These are phyloP conservation scores for Temnothorax ravouxi DNA, from an alignment of 2,888 invertebrate genomes.

Conservation along the genomic window DNA sequence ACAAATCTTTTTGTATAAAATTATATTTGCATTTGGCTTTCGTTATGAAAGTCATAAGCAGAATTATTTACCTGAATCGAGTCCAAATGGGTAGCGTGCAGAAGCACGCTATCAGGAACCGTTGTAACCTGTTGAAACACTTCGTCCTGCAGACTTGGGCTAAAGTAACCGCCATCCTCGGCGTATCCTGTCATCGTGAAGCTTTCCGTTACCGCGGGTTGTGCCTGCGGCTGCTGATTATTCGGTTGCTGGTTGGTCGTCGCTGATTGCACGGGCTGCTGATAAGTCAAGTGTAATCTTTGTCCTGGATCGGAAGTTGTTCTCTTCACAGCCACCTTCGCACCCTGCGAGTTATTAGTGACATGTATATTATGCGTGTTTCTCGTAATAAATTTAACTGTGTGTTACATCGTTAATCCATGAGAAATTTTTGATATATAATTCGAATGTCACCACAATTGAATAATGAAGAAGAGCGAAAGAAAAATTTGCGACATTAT, in stretches of 20 bases:
- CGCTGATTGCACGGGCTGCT: slow-evolving; percentile 80
- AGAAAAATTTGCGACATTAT: neutral
- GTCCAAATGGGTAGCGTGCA: slow-evolving; percentile 90
- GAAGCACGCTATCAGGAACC: slow-evolving; percentile 90
- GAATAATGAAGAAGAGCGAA: neutral
- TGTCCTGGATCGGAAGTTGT: slow-evolving; percentile 92
- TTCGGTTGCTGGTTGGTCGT: slow-evolving; percentile 71
- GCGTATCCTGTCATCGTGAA: slow-evolving; percentile 85
- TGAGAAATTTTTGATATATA: neutral
- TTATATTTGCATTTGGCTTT: neutral
- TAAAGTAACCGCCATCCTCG: slow-evolving; percentile 86
- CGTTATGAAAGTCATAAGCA: neutral
- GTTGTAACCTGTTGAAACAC: slow-evolving; percentile 90
- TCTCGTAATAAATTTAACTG: neutral
- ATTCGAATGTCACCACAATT: neutral
- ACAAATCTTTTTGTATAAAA: neutral
- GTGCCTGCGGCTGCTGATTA: slow-evolving; percentile 77
- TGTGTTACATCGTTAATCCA: neutral
- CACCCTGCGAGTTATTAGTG: slow-evolving; percentile 79
- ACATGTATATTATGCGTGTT: neutral
- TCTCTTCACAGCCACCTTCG: slow-evolving; percentile 90
- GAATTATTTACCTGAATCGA: slow-evolving; percentile 84
- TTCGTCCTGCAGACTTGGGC: slow-evolving; percentile 89
- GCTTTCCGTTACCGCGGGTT: slow-evolving; percentile 82
- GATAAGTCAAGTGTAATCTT: slow-evolving; percentile 87